phyloP scores from a whole-genome alignment of 1,140 invertebrate genomes.

The Stegodyphus mimosarum region DNA sequence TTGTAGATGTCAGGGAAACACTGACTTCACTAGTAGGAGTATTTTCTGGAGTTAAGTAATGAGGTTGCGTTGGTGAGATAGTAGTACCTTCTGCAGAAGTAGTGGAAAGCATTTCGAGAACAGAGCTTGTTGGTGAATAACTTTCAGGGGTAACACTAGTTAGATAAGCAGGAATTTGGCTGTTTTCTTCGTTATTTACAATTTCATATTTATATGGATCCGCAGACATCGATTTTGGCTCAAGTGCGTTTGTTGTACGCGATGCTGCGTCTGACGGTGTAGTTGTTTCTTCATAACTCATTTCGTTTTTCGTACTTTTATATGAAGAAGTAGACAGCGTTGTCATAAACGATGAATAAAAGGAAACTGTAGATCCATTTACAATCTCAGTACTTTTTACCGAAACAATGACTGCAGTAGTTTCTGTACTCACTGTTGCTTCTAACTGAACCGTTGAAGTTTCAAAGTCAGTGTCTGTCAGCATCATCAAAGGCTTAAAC shows the following conservation, averaged over 20 bases:
- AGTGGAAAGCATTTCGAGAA: not conserved
- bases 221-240: too few species aligned
- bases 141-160: not conserved
- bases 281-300: not conserved
- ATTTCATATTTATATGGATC: not conserved
- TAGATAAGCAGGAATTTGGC: not conserved
- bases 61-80: not conserved
- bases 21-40: not conserved
- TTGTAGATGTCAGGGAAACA: not conserved
- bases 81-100: not conserved
- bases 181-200: not conserved
- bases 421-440: not conserved
- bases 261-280: not conserved
- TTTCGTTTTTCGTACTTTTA: not conserved
- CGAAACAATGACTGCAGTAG: not conserved
- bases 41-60: not conserved
- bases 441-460: conserved; percentile 12
- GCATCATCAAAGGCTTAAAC: conserved; percentile 64
- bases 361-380: conserved; percentile 5
- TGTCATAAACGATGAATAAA: too few species aligned
- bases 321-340: conserved; percentile 26
- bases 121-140: not conserved
- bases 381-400: not conserved
- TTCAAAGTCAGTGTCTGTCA: conserved; percentile 63
- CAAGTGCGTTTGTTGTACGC: too few species aligned